Evolutionary conservation across 2,888 invertebrate species (phyloP).

Genomic region (Agelastica alni): DNA sequence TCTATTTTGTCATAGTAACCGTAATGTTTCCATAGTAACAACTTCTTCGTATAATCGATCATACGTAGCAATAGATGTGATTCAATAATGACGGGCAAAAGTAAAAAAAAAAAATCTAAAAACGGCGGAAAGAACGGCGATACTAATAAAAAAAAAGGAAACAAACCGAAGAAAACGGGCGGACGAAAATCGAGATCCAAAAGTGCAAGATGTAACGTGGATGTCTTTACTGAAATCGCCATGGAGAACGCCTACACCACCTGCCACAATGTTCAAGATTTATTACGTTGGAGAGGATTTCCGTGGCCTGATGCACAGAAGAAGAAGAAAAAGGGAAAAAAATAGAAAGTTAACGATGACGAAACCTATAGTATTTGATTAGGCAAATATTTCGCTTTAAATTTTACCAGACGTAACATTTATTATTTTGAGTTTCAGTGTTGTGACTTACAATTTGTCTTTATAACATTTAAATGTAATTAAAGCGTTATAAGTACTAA

Average conservation of each 20-base stretch:
- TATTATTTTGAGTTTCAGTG: too few relatives aligned
- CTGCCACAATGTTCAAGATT: constrained; percentile 90
- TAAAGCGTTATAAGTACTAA: too few relatives aligned
- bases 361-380: too few relatives aligned
- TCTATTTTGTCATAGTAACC: too few relatives aligned
- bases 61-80: too few relatives aligned
- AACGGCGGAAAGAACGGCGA: constrained; percentile 38
- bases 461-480: too few relatives aligned
- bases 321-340: constrained; percentile 83
- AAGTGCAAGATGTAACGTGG: constrained; percentile 71
- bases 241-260: constrained; percentile 95
- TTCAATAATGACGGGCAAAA: constrained; percentile 37
- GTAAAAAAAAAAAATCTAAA: constrained; percentile 42
- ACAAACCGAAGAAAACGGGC: constrained; percentile 34
- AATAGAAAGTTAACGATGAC: too few relatives aligned
- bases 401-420: too few relatives aligned
- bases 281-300: constrained; percentile 84
- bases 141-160: constrained; percentile 37
- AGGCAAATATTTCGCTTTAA: too few relatives aligned
- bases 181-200: constrained; percentile 49
- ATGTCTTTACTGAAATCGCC: constrained; percentile 85
- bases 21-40: too few relatives aligned
- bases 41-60: too few relatives aligned
- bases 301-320: constrained; percentile 86
- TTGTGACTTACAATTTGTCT: too few relatives aligned